These are phyloP conservation scores for Microtus pennsylvanicus DNA, from an alignment of 2,113 vertebrate genomes.

Conservation along the genomic window DNA sequence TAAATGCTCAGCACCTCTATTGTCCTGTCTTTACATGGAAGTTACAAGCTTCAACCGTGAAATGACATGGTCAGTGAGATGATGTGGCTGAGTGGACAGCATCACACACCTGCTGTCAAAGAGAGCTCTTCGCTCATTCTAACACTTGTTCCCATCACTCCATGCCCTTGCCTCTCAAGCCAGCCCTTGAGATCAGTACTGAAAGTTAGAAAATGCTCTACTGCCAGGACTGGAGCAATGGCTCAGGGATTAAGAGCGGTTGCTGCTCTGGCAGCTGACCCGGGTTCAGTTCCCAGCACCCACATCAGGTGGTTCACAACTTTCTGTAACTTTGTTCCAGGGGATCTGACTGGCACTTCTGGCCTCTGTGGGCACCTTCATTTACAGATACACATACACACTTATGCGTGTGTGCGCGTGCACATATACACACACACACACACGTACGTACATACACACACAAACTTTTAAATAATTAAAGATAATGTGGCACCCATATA, in stretches of 20 bases:
- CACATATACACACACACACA: not conserved
- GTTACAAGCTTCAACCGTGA: not conserved
- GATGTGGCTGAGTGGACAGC: not conserved
- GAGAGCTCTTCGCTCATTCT: not conserved
- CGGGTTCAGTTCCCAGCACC: not conserved
- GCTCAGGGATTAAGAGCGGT: not conserved
- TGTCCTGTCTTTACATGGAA: not conserved
- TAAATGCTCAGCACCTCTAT: not conserved
- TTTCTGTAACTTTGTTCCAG: not conserved
- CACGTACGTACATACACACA: not conserved
- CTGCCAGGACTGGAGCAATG: not conserved
- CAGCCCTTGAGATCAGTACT: not conserved
- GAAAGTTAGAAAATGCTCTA: not conserved
- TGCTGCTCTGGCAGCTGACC: not conserved
- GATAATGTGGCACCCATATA: fast-evolving
- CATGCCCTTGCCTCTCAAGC: not conserved
- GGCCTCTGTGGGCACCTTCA: not conserved
- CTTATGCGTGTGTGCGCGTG: fast-evolving
- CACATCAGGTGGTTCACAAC: not conserved
- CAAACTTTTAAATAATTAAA: not conserved
- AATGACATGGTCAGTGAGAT: not conserved
- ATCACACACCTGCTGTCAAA: not conserved
- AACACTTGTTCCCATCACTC: not conserved
- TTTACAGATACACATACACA: not conserved
- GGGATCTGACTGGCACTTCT: not conserved